Conservation (phyloP, 2,888 invertebrate species). For the Pardosa pseudoannulata region DNA sequence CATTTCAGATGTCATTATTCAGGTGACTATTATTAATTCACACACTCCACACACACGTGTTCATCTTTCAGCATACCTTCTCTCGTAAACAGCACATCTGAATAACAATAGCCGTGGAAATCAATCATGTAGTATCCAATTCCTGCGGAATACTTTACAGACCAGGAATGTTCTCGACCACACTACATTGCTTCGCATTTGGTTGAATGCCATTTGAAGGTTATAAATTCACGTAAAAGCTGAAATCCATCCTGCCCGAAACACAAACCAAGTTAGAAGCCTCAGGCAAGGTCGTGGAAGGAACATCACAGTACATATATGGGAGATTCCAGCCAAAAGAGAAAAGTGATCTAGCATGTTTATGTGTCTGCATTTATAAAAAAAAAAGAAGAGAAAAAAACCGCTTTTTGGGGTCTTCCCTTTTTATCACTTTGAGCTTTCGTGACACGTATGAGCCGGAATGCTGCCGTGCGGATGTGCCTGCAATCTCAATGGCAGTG, state of each 20-base stretch:
- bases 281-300: neutral
- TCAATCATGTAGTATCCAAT: neutral
- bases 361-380: neutral
- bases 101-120: neutral
- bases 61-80: too few species aligned
- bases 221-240: neutral
- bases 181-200: neutral
- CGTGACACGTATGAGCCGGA: slow-evolving; percentile 15
- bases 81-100: neutral
- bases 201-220: slow-evolving; percentile 13
- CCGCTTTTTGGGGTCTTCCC: neutral
- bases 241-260: slow-evolving; percentile 11
- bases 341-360: slow-evolving; percentile 7
- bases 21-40: too few species aligned
- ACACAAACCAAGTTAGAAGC: neutral
- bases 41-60: too few species aligned
- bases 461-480: neutral
- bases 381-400: too few species aligned
- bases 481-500: neutral
- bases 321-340: neutral
- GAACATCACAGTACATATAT: neutral
- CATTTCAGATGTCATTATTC: too few species aligned
- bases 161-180: neutral
- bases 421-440: neutral
- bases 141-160: neutral